These are phyloP conservation scores for Plestiodon gilberti DNA, from an alignment of 2,113 vertebrate species.

Conservation along the genomic window DNA sequence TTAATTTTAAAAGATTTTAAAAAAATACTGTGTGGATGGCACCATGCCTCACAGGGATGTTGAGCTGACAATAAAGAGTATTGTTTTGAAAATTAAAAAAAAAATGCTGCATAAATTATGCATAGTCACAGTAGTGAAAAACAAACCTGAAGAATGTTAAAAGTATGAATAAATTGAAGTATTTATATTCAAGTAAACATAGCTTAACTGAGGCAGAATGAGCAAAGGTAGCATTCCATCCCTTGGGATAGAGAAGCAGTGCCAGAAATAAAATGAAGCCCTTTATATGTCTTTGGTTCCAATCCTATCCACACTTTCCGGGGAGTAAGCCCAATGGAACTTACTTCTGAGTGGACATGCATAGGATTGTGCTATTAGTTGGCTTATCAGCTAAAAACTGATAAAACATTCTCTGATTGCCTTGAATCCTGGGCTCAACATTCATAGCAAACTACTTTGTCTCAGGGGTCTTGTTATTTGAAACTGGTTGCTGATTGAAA, in stretches of 20 bases:
- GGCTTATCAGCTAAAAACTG: no score
- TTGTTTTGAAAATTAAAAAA: not conserved
- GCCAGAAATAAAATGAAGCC: not conserved
- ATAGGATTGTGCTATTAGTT: no score
- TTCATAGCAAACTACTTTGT: not conserved
- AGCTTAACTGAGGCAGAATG: not conserved
- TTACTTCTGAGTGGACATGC: no score
- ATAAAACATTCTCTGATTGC: no score
- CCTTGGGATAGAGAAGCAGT: not conserved
- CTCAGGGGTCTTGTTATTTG: not conserved
- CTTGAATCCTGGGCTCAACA: not conserved
- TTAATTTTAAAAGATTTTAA: not conserved
- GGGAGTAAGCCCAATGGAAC: no score
- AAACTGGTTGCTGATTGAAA: not conserved
- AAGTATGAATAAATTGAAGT: not conserved
- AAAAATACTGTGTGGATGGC: not conserved
- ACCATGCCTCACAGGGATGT: not conserved
- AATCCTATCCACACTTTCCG: no score
- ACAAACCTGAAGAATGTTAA: not conserved
- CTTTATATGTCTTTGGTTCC: not conserved
- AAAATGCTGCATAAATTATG: not conserved
- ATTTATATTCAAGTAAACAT: not conserved
- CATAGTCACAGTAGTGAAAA: not conserved
- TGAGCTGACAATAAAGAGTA: not conserved
- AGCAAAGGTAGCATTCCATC: not conserved